These are phyloP conservation scores for Drosophila sordidapex DNA, from an alignment of 2,888 invertebrate species.

Conservation along the genomic window DNA sequence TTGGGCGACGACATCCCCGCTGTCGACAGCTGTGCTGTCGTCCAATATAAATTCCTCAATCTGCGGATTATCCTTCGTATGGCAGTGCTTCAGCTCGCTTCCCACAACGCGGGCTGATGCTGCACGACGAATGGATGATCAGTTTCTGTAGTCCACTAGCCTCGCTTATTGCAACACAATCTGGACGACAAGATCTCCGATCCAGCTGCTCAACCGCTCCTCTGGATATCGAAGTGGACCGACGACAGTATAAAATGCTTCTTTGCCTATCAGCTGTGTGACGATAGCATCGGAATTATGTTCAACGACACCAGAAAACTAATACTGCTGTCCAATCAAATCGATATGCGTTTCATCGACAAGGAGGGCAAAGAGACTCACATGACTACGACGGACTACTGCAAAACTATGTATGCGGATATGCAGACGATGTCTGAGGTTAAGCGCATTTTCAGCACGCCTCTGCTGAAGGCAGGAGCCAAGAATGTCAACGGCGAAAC, in stretches of 20 bases:
- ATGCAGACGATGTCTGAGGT: too few species aligned
- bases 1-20: too few species aligned
- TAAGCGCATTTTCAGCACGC: too few species aligned
- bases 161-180: conserved; percentile 86
- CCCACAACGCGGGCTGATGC: too few species aligned
- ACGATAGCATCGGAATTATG: conserved; percentile 99
- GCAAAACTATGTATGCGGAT: conserved; percentile 82
- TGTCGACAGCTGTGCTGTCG: too few species aligned
- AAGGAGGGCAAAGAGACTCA: conserved; percentile 95
- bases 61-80: too few species aligned
- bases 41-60: too few species aligned
- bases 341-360: conserved; percentile 98
- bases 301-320: conserved; percentile 99
- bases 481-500: too few species aligned
- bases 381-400: conserved; percentile 93
- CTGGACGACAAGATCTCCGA: conserved; percentile 95
- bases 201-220: conserved; percentile 97
- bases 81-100: too few species aligned
- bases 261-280: conserved; percentile 98
- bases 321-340: conserved; percentile 95
- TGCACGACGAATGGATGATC: too few species aligned
- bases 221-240: conserved; percentile 99
- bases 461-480: too few species aligned
- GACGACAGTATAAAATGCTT: conserved; percentile 99
- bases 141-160: conserved; percentile 58